Conservation (phyloP, 2,797 vertebrate genomes). For the Bufotes viridis region DNA sequence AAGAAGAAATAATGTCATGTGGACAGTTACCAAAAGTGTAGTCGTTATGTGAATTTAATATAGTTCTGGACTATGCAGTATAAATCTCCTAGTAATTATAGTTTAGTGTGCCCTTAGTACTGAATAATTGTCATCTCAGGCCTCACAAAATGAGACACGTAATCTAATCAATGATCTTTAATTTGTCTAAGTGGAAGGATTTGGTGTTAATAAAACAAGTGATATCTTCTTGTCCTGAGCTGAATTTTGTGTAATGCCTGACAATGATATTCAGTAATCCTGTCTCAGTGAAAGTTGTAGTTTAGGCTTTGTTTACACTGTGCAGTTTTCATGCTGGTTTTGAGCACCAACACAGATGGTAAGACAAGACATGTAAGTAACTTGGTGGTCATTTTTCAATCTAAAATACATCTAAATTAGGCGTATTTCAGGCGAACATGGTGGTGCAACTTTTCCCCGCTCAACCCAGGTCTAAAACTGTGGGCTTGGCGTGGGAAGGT, state of each 20-base stretch:
- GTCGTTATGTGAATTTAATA: conserved; percentile 44
- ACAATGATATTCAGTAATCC: no score
- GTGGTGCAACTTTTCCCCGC: no score
- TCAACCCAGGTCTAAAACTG: no score
- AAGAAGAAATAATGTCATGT: conserved; percentile 2
- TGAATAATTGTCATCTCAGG: conserved; percentile 41
- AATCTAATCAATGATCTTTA: conserved; percentile 52
- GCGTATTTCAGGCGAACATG: no score
- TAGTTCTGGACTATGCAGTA: conserved; percentile 35
- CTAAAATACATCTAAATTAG: no score
- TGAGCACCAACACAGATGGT: background rate
- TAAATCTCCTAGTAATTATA: conserved; percentile 51
- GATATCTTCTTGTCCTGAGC: background rate
- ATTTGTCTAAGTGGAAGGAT: conserved; percentile 50
- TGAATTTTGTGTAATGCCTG: background rate
- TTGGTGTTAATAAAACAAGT: conserved; percentile 51
- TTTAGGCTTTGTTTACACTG: background rate
- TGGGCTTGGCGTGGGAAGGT: no score
- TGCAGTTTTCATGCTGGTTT: background rate
- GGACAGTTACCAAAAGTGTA: conserved; percentile 34
- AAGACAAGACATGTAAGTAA: background rate
- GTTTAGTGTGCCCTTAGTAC: conserved; percentile 17
- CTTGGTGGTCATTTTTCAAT: no score
- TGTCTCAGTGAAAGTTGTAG: no score
- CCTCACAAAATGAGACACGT: conserved; percentile 33